Conservation (phyloP, 2,113 vertebrate species). For the Myrmecobius fasciatus region DNA sequence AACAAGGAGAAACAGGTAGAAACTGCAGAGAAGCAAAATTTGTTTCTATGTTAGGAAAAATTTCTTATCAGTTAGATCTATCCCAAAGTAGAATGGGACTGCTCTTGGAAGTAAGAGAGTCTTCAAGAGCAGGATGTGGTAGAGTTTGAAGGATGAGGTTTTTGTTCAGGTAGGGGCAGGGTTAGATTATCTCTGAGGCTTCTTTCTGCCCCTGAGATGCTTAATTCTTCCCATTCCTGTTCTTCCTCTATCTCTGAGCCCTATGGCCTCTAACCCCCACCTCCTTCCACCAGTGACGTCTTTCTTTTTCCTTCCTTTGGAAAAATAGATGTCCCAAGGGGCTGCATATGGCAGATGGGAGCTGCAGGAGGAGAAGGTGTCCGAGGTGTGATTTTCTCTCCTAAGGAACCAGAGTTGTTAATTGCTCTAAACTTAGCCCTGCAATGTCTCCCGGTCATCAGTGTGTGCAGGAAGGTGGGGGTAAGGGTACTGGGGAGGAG, state of each 20-base stretch:
- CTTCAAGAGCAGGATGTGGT: neutral
- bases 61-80: neutral
- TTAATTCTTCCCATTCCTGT: neutral
- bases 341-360: conserved; percentile 21
- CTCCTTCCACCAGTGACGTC: neutral
- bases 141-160: neutral
- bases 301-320: neutral
- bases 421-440: conserved; percentile 46
- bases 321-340: neutral
- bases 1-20: neutral
- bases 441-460: neutral
- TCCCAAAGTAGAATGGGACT: neutral
- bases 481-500: neutral
- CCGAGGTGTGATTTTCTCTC: conserved; percentile 43
- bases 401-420: conserved; percentile 36
- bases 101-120: neutral
- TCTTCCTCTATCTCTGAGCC: neutral
- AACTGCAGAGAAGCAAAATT: neutral
- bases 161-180: neutral
- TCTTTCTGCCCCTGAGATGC: neutral
- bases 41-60: neutral
- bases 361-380: neutral
- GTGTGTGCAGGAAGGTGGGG: neutral
- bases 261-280: neutral
- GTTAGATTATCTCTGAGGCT: neutral